Conservation (phyloP, 2,113 vertebrate species). For the Carassius gibelio region DNA sequence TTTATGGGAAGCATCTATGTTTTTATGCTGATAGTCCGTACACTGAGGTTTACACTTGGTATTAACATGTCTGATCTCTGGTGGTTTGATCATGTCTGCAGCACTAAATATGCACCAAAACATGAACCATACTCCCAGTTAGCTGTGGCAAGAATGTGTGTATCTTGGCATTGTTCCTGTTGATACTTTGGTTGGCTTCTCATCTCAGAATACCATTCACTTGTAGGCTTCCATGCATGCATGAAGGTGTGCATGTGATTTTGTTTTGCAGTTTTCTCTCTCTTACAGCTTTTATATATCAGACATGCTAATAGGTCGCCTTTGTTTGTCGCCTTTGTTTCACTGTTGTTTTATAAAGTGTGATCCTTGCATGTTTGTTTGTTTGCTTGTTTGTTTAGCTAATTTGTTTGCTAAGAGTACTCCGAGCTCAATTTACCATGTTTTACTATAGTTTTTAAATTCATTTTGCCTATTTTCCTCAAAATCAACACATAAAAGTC, state of each 20-base stretch:
- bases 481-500: not conserved
- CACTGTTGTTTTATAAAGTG: not conserved
- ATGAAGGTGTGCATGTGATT: not conserved
- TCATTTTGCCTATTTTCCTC: not conserved
- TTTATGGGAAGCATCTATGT: not conserved
- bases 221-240: not conserved
- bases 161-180: constrained; percentile 1
- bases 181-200: not conserved
- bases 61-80: not conserved
- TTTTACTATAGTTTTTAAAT: not conserved
- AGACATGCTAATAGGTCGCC: not conserved
- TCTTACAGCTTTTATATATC: not conserved
- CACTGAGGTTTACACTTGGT: not conserved
- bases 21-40: not conserved
- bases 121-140: not conserved
- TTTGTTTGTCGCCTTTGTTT: too few species aligned
- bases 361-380: not conserved
- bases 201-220: constrained; percentile 31
- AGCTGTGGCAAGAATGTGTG: not conserved
- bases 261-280: not conserved
- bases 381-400: not conserved
- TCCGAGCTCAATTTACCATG: not conserved
- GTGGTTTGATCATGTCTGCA: not conserved
- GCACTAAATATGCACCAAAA: not conserved
- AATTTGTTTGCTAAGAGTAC: not conserved